Conservation (phyloP, 1,140 invertebrate species). For the Adoxophyes honmai region DNA sequence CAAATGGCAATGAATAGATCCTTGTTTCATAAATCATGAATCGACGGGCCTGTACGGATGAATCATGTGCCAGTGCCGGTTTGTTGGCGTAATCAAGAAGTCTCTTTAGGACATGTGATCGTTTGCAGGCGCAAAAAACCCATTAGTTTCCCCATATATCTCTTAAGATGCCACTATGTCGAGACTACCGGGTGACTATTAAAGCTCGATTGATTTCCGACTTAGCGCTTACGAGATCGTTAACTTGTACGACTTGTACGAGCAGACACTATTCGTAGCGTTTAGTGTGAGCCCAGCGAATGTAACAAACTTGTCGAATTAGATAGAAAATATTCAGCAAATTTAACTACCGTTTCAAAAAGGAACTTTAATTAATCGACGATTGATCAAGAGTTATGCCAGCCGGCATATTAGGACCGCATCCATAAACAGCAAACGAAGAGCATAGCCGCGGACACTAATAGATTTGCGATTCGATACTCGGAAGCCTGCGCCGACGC, state of each 20-base stretch:
- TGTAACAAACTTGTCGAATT: too few species aligned
- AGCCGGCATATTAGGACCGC: not conserved
- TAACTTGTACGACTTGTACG: not conserved
- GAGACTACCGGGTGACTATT: not conserved
- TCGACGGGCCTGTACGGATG: not conserved
- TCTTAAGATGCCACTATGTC: slow-evolving; percentile 1
- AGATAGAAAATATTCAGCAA: too few species aligned
- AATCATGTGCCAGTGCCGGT: not conserved
- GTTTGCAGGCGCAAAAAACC: slow-evolving; percentile 7
- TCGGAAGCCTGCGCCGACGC: slow-evolving; percentile 11
- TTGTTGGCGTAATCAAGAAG: not conserved
- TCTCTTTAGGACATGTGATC: not conserved
- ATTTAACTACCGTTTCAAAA: too few species aligned
- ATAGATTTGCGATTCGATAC: slow-evolving; percentile 39
- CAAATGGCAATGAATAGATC: too few species aligned
- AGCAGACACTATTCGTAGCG: too few species aligned
- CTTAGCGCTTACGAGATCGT: not conserved
- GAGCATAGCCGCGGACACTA: slow-evolving; percentile 1
- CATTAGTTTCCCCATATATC: not conserved
- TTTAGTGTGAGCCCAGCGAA: not conserved
- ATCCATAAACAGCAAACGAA: not conserved
- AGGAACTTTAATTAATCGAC: not conserved
- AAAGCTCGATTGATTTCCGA: not conserved
- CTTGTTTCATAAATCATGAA: too few species aligned
- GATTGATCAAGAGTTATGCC: not conserved